phyloP scores from a whole-genome alignment of 2,888 invertebrate genomes.

The Tachystola acroxantha region DNA sequence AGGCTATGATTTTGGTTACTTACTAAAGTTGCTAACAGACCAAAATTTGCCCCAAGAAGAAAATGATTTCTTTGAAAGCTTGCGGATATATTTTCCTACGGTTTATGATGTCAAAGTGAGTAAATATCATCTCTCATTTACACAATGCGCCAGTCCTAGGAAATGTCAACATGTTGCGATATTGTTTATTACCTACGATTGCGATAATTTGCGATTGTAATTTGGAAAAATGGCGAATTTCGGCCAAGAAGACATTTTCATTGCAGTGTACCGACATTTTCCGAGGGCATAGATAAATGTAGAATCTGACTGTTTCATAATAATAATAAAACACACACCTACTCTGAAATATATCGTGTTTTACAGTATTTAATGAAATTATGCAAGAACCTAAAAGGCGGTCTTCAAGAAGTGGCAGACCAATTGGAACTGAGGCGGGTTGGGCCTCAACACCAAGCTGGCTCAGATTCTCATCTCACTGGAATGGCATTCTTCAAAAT shows the following conservation, averaged over 20 bases:
- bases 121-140: too few relatives aligned
- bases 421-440: constrained; percentile 93
- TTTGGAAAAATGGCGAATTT: too few relatives aligned
- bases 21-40: constrained; percentile 95
- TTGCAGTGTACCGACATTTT: too few relatives aligned
- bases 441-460: constrained; percentile 98
- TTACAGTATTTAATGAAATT: constrained; percentile 94
- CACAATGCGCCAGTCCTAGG: too few relatives aligned
- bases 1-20: constrained; percentile 99
- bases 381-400: constrained; percentile 97
- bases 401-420: constrained; percentile 96
- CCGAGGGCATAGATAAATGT: too few relatives aligned
- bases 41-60: constrained; percentile 96
- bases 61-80: constrained; percentile 95
- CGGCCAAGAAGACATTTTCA: too few relatives aligned
- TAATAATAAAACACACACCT: too few relatives aligned
- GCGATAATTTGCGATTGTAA: too few relatives aligned
- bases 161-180: too few relatives aligned
- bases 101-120: constrained; percentile 98
- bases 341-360: too few relatives aligned
- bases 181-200: too few relatives aligned
- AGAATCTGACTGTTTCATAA: too few relatives aligned
- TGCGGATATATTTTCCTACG: constrained; percentile 96
- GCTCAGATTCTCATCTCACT: constrained; percentile 97
- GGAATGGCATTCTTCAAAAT: constrained; percentile 96